Base-by-base conservation (phyloP, 1,140 invertebrate genomes). In the Anastrepha obliqua region DNA sequence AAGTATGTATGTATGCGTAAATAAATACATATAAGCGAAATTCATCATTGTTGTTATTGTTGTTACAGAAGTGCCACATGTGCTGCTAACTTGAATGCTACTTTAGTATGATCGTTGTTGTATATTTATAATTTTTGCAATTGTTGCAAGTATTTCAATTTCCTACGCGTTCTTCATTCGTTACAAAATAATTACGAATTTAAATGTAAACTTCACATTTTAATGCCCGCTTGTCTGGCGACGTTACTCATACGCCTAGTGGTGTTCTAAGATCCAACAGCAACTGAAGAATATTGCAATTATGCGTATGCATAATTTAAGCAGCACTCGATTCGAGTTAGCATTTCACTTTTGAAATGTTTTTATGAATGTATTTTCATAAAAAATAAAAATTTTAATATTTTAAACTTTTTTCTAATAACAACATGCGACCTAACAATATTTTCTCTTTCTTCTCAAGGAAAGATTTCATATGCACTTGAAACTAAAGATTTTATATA, bases 151-250 rank as follows among this genome's bases (percentile, higher is more conserved):
- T 29, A 47, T 51, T 74, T 44, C 47, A 74, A 47, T 81, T 81
- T 62, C 17, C 60, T 17, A 29, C 20, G 29, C 20, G 6, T 11
- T 67, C 17, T 55, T 39, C 42, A 74, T 74, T 44, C 44, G 67
- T 42, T 74, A 74, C 67, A 44, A 74, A 74, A 74, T 74, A 74
- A 44, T 13, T 74, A 47, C 42, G 67, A 29, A 74, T 74, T 44
- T 44, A 74, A 44, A 42, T 6, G 67, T 44, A 62, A 17, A 62
- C 15, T 62, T 17, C 60, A 62, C 15, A 17, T n/a, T 17, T 62
- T 74, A 47, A 42, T 47, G 13, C 67, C 1, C 60, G 6, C 64
- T 29, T 67, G 74, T n/a, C 15, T 55, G 2, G 17, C 74, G n/a
- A 4, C 55, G 20, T 81, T 55, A 13, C 47, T 55, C 47, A 81